Percentiles rank a stretch among this genome's conserved stretches.
These are phyloP conservation scores for Steinernema khuongi DNA, from an alignment of 1,140 invertebrate genomes.

Conservation along the genomic window DNA sequence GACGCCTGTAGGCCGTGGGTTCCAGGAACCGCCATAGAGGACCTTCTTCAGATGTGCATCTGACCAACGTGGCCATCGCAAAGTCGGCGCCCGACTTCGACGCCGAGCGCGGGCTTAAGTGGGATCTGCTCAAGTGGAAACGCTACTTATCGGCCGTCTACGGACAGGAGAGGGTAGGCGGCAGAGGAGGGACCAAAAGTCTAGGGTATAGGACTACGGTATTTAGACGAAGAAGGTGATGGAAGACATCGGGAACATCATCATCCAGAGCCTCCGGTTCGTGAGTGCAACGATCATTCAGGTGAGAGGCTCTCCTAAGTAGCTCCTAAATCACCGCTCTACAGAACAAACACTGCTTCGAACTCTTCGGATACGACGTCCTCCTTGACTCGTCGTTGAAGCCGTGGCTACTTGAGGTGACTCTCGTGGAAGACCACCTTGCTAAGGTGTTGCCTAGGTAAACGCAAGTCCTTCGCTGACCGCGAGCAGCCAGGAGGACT, in stretches of 20 bases:
- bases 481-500: conserved; percentile 63
- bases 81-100: conserved; percentile 64
- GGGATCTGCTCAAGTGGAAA: conserved; percentile 61
- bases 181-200: conserved; percentile 1
- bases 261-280: conserved; percentile 61
- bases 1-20: conserved; percentile 59
- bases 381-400: conserved; percentile 44
- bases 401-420: conserved; percentile 51
- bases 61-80: conserved; percentile 64
- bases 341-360: conserved; percentile 64
- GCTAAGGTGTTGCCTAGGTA: conserved; percentile 59
- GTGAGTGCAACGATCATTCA: conserved; percentile 61
- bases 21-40: too few relatives aligned
- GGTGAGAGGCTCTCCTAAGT: conserved; percentile 31
- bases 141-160: conserved; percentile 61
- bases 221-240: conserved; percentile 59
- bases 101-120: conserved; percentile 63
- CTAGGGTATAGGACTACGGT: too few relatives aligned
- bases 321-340: conserved; percentile 44
- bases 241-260: conserved; percentile 61
- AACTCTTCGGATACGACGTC: conserved; percentile 63
- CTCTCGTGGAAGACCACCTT: background rate
- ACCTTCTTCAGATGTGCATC: conserved; percentile 62
- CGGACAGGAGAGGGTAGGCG: conserved; percentile 59
- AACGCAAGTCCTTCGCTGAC: conserved; percentile 64